A percentile compares a stretch with the other conserved stretches of the same genome.
Evolutionary conservation across 2,888 invertebrate genomes (phyloP).

Genomic region (Phyllotreta striolata): DNA sequence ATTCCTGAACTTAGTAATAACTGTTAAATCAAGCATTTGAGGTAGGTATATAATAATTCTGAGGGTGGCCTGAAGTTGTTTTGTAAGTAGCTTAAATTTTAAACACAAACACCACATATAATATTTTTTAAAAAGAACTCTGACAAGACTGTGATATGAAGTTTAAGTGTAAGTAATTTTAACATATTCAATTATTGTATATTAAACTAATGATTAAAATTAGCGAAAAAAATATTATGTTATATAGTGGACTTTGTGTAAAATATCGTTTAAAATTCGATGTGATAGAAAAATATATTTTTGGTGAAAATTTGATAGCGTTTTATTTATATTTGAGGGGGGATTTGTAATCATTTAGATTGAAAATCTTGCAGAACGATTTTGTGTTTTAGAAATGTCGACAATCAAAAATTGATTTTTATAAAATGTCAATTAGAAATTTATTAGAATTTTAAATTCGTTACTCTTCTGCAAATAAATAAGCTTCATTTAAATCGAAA

Average conservation of each 20-base stretch:
- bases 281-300: conserved; percentile 56
- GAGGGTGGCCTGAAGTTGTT: conserved; percentile 20
- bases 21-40: conserved; percentile 31
- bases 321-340: conserved; percentile 50
- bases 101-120: conserved; percentile 53
- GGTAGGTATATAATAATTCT: conserved; percentile 7
- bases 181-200: conserved; percentile 52
- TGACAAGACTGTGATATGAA: conserved; percentile 59
- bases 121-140: conserved; percentile 56
- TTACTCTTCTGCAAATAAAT: neutral
- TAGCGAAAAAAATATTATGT: conserved; percentile 48
- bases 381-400: too few relatives aligned
- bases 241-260: conserved; percentile 55
- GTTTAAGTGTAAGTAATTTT: conserved; percentile 55
- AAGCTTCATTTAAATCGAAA: conserved; percentile 2
- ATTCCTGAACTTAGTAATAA: conserved; percentile 10
- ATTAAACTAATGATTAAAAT: conserved; percentile 46
- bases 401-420: too few relatives aligned
- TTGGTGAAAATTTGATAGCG: conserved; percentile 54
- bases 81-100: conserved; percentile 36
- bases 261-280: conserved; percentile 47
- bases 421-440: too few relatives aligned
- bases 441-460: neutral
- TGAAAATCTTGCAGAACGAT: neutral
- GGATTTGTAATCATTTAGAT: conserved; percentile 18